Evolutionary conservation across 2,888 invertebrate genomes (phyloP).

Genomic region (Apamea sordens): DNA sequence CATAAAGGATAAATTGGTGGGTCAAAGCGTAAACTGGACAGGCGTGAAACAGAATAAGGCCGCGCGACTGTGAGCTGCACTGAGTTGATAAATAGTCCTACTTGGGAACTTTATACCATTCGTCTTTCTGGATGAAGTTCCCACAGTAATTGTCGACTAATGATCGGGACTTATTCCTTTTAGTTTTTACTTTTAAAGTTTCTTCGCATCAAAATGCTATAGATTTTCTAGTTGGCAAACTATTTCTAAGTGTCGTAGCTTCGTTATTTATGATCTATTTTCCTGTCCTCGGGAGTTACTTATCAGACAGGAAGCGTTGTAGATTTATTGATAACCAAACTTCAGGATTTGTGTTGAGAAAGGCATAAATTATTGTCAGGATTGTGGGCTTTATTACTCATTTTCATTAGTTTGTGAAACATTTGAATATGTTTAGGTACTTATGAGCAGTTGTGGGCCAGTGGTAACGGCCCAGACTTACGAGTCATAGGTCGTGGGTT

Average conservation of each 20-base stretch:
- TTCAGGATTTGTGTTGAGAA: conserved; percentile 52
- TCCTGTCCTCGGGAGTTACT: conserved; percentile 54
- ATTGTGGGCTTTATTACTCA: conserved; percentile 18
- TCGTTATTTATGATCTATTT: conserved; percentile 59
- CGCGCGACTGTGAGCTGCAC: conserved; percentile 47
- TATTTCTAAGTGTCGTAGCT: conserved; percentile 27
- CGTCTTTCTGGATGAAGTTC: conserved; percentile 72
- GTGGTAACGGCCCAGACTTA: too few species aligned
- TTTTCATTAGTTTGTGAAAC: conserved; percentile 17
- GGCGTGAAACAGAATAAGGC: conserved; percentile 56
- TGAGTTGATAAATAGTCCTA: conserved; percentile 68
- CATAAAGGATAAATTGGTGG: conserved; percentile 69
- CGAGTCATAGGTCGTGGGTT: too few species aligned
- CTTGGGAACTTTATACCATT: conserved; percentile 72
- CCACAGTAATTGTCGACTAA: conserved; percentile 76
- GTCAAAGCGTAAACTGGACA: conserved; percentile 50
- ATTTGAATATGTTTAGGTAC: not conserved
- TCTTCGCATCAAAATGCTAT: conserved; percentile 32
- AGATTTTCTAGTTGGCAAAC: conserved; percentile 42
- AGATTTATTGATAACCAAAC: conserved; percentile 68
- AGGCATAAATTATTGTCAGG: conserved; percentile 49
- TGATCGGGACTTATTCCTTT: conserved; percentile 67
- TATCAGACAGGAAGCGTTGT: conserved; percentile 62
- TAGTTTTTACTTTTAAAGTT: conserved; percentile 61
- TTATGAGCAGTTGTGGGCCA: too few species aligned